A percentile compares a stretch with the other conserved stretches of the same genome.
These are phyloP conservation scores for Stictonetta naevosa DNA, from an alignment of 2,113 vertebrate genomes.

Conservation along the genomic window DNA sequence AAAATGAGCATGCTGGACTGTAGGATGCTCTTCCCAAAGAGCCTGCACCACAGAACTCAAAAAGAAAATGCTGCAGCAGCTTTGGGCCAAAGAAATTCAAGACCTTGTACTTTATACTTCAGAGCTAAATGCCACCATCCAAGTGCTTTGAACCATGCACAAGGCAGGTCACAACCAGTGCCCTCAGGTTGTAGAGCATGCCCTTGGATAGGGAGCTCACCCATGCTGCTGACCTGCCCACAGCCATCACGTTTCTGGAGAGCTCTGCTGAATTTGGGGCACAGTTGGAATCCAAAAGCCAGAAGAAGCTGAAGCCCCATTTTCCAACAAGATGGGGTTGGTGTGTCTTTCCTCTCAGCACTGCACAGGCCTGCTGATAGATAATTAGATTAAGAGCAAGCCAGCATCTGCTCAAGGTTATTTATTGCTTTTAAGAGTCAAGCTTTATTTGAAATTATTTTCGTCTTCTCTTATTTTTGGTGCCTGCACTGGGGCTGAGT, in stretches of 20 bases:
- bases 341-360: neutral
- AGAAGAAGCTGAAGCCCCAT: neutral
- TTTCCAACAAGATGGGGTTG: neutral
- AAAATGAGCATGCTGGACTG: neutral
- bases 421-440: neutral
- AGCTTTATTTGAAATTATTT: slow-evolving; percentile 2
- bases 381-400: neutral
- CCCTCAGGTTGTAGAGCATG: neutral
- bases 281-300: neutral
- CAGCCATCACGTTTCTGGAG: neutral
- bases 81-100: fast-evolving
- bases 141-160: neutral
- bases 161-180: neutral
- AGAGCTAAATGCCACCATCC: neutral
- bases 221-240: neutral
- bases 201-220: neutral
- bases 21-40: neutral
- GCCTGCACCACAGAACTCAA: fast-evolving
- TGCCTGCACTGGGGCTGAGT: neutral
- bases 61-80: neutral
- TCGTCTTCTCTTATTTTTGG: slow-evolving; percentile 7
- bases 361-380: neutral
- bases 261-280: neutral
- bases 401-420: slow-evolving; percentile 26
- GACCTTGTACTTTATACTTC: fast-evolving